Evolutionary conservation across 2,113 vertebrate species (phyloP), one percentile per base, ranked within the genome.

Genomic region (Vidua chalybeata): DNA sequence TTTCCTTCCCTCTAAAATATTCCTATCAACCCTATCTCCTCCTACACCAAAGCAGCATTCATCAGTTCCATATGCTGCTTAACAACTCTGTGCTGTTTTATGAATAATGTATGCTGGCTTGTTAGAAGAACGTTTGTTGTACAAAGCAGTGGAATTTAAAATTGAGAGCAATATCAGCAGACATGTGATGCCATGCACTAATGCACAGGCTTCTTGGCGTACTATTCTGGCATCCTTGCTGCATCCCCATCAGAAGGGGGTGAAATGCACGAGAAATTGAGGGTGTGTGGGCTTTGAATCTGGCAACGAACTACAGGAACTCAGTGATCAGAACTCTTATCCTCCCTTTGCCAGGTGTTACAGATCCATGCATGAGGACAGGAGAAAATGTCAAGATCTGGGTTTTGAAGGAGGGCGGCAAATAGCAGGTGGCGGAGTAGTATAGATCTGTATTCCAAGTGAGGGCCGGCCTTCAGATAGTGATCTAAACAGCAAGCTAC

Each of bases 21-120:
- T 96, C 85, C 86, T 86, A 91, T 95, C 90, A 95, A 86, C 91
- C 77, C 78, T 78, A 87, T 85, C 87, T 93, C 93, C 87, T 91
- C 89, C 91, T 90, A 97, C 93, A 94, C 83, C 74, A 87, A 93
- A 96, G 94, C 93, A 97, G 94, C 91, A 94, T 95, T 96, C 95
- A 92, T 95, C 45, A 9, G 94, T 92, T 97, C 96, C 96, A 96
- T 97, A 97, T 97, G 96, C 93, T 95, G 89, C 94, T 91, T 94
- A 95, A 94, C 76, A 94, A 89, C 89, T 95, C 84, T 94, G 89
- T 94, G 91, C 94, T 89, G 93, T 92, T 94, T 78, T 87, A 95
- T 97, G 95, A 97, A 96, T 97, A 96, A 97, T 97, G 95, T 92
- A 96, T 97, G 84, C 87, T 1, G 69, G 56, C 86, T 95, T 94